phyloP scores from a whole-genome alignment of 1,140 invertebrate genomes.

The Ceratina calcarata region DNA sequence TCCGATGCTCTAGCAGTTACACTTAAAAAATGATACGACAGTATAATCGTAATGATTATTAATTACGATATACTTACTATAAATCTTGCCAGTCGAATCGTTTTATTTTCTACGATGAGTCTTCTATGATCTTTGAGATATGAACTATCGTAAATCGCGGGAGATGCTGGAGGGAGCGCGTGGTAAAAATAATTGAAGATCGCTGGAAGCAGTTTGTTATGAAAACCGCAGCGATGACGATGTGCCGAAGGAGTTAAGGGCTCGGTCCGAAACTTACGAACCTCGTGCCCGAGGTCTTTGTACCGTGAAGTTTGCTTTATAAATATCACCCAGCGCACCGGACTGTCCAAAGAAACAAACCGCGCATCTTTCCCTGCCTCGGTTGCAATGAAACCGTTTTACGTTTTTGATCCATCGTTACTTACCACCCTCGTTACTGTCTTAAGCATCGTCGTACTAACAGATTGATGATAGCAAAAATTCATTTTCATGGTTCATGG shows the following conservation, averaged over 20 bases:
- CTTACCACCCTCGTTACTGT: not conserved
- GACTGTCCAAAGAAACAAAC: constrained; percentile 62
- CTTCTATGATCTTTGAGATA: too few species aligned
- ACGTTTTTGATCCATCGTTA: not conserved
- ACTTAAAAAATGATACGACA: too few species aligned
- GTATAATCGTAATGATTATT: too few species aligned
- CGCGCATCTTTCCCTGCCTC: constrained; percentile 10
- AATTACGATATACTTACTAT: too few species aligned
- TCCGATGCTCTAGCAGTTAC: too few species aligned
- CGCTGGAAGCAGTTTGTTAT: constrained; percentile 49
- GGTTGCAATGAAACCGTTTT: constrained; percentile 35
- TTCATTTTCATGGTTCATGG: too few species aligned
- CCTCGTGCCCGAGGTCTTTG: constrained; percentile 41
- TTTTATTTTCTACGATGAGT: too few species aligned
- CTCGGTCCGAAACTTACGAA: constrained; percentile 47
- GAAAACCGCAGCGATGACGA: constrained; percentile 40
- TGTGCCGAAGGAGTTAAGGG: constrained; percentile 56
- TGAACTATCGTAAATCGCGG: constrained; percentile 3
- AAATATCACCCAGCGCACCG: constrained; percentile 59
- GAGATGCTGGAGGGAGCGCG: not conserved
- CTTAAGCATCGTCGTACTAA: not conserved
- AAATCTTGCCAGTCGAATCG: too few species aligned
- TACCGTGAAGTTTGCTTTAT: constrained; percentile 67
- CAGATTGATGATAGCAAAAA: too few species aligned
- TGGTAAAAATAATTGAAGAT: constrained; percentile 51